Evolutionary conservation across 2,888 invertebrate species (phyloP).

Genomic region (Dyspetes luteomarginatus): DNA sequence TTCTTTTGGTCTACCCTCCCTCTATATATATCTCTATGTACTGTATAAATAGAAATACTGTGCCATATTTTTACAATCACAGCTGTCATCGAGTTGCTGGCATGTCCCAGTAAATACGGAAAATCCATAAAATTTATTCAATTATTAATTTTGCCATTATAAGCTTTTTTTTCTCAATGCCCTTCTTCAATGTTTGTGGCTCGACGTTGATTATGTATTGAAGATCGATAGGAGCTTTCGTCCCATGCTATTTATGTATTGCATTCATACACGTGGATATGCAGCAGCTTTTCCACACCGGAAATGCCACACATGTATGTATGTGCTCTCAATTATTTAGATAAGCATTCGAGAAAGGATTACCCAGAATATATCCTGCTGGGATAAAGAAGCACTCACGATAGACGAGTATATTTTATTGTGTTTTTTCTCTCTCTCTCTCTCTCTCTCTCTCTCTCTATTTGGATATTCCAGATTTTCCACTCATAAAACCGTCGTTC

Average conservation of each 20-base stretch:
- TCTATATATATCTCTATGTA: background rate
- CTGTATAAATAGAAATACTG: background rate
- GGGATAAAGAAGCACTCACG: conserved; percentile 72
- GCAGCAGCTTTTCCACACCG: conserved; percentile 1
- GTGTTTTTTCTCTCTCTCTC: conserved; percentile 55
- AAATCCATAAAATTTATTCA: background rate
- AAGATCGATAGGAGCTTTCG: background rate
- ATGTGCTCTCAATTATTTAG: conserved; percentile 71
- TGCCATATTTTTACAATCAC: background rate
- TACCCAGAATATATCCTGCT: conserved; percentile 56
- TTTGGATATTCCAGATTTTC: background rate
- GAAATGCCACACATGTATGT: too few species aligned
- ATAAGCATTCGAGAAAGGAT: conserved; percentile 70
- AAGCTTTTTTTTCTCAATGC: background rate
- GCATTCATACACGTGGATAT: background rate
- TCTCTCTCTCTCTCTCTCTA: conserved; percentile 48
- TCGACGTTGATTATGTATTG: background rate
- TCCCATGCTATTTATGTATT: too few species aligned
- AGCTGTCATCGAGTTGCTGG: background rate
- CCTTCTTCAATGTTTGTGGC: background rate
- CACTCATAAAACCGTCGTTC: background rate
- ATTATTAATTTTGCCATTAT: too few species aligned
- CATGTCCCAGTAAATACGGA: background rate
- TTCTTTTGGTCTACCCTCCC: too few species aligned
- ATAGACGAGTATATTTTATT: conserved; percentile 71